Base-by-base conservation (phyloP, 2,888 invertebrate genomes). In the Gisinianus flammeolus region DNA sequence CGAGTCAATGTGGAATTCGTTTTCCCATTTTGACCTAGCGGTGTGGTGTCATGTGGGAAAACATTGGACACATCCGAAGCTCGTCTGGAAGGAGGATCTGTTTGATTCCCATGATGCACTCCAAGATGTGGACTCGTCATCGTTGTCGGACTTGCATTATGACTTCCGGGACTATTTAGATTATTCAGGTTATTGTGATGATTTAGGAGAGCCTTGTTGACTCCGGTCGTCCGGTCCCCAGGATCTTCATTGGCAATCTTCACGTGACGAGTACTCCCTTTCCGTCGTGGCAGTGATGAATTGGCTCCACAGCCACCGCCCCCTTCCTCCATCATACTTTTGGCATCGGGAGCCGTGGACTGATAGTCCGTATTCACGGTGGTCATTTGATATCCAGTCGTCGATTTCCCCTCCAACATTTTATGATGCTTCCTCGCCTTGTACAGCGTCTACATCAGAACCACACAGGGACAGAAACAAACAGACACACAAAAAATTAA, bases 351-450 rank as follows among this genome's bases (percentile, higher is more conserved):
- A 19, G 56, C 54, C n/a, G 28, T 24, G 16, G 58, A 35, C 26
- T 64, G 35, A 58, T 33, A 31, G 12, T 72, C 77, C 31, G 72
- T 35, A 16, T 58, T 52, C 52, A 69, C 56, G 0, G 76, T 54
- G 3, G 80, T 74, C 81, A 81, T 79, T 5, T 80, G 80, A 67
- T 80, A 78, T 74, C 78, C 79, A 73, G 81, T 73, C 19, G 76
- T 73, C 19, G 76, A 66, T 64, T 78, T 80, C 35, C 79, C 30
- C 64, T 82, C 82, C 66, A 83, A 62, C 82, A 81, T 82, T 69
- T 81, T 79, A 73, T 83, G 82, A 67, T 81, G 83, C 26, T 80
- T 78, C 19, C 81, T 76, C 22, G 82, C 82, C 70, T 82, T 82
- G 80, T 83, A 83, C 24, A 83, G 74, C 10, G 82, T 83, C 83